Conservation (phyloP, 2,113 vertebrate genomes). For the Progne subis region DNA sequence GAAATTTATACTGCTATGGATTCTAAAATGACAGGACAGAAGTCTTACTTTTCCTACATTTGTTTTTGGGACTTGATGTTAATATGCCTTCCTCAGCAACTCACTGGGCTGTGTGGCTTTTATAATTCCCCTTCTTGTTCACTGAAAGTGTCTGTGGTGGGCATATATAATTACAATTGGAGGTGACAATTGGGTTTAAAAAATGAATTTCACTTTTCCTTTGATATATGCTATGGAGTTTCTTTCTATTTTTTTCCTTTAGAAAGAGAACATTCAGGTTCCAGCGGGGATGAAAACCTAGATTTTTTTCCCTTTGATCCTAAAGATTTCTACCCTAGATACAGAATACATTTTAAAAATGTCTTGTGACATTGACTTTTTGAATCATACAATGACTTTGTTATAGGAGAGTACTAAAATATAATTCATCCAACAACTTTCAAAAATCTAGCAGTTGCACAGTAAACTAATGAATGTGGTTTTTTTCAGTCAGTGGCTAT, state of each 20-base stretch:
- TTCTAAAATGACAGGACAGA: background rate
- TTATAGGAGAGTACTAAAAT: background rate
- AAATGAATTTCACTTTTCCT: background rate
- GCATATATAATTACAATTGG: background rate
- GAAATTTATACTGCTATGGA: background rate
- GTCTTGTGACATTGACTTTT: background rate
- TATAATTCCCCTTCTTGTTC: background rate
- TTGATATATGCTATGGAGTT: background rate
- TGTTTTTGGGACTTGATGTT: background rate
- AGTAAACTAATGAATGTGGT: background rate
- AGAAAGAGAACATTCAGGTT: background rate
- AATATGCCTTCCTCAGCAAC: background rate
- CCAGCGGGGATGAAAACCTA: background rate
- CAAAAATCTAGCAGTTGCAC: background rate
- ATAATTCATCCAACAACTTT: background rate
- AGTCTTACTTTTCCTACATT: background rate
- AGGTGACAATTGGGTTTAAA: background rate
- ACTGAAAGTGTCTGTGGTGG: background rate
- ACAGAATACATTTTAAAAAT: background rate
- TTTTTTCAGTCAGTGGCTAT: accelerated
- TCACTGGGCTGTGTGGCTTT: background rate
- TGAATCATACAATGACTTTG: background rate
- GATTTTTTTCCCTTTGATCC: background rate
- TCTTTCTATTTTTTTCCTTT: background rate
- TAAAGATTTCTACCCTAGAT: background rate